Evolutionary conservation across 2,888 invertebrate species (phyloP).

Genomic region (Smittia sp.): DNA sequence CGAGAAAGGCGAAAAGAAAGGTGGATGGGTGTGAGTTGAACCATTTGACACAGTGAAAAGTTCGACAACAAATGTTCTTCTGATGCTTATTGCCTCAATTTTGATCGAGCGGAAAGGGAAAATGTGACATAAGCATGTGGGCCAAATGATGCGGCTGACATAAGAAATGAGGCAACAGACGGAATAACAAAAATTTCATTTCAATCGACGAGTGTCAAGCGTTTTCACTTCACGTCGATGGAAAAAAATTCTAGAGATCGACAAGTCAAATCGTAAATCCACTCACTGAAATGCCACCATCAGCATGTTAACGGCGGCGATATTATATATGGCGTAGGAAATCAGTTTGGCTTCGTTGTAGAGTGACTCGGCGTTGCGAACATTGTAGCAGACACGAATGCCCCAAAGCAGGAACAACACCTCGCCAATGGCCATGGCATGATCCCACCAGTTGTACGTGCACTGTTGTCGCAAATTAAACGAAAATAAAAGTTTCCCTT

Average conservation of each 20-base stretch:
- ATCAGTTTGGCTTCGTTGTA: conserved; percentile 92
- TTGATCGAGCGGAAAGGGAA: not conserved
- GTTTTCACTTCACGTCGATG: not conserved
- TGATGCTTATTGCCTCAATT: not conserved
- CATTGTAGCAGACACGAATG: conserved; percentile 79
- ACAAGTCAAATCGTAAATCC: too few relatives aligned
- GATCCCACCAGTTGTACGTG: conserved; percentile 92
- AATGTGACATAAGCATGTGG: not conserved
- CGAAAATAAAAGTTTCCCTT: too few relatives aligned
- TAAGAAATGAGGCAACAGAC: not conserved
- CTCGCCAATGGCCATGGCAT: conserved; percentile 82
- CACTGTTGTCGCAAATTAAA: too few relatives aligned
- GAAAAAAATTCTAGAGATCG: not conserved
- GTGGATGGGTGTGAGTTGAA: not conserved
- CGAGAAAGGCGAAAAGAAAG: not conserved
- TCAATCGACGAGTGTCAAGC: too few relatives aligned
- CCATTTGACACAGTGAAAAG: not conserved
- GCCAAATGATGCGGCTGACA: conserved; percentile 17
- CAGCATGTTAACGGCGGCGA: conserved; percentile 85
- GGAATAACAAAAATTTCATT: conserved; percentile 7
- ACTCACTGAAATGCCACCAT: conserved; percentile 94
- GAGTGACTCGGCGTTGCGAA: conserved; percentile 84
- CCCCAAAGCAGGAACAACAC: conserved; percentile 79
- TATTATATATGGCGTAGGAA: conserved; percentile 92
- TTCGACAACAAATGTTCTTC: not conserved